Conservation (phyloP, 2,797 vertebrate genomes). For the Nyctalus aviator region DNA sequence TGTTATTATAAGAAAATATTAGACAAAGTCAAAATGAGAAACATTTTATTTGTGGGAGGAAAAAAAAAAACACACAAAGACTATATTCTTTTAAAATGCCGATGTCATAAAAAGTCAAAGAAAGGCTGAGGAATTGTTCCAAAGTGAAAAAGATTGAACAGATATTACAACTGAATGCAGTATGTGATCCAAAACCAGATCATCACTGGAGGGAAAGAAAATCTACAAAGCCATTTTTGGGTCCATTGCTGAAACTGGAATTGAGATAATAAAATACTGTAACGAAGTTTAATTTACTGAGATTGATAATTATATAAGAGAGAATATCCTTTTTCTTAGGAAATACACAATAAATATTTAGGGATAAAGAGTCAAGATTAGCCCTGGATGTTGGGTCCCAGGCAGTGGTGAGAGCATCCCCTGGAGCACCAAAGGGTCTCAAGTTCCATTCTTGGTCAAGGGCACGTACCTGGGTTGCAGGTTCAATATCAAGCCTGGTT, state of each 20-base stretch:
- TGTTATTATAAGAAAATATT: background rate
- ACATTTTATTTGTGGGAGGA: background rate
- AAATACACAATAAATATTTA: background rate
- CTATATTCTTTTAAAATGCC: constrained; percentile 51
- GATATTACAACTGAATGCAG: background rate
- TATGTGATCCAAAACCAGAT: constrained; percentile 4
- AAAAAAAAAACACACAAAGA: background rate
- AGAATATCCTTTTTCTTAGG: background rate
- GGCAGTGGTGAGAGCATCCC: background rate
- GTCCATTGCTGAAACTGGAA: background rate
- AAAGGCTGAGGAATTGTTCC: background rate
- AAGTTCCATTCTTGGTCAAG: background rate
- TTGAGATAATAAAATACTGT: background rate
- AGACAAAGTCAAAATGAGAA: constrained; percentile 21
- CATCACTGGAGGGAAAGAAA: background rate
- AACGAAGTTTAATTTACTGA: background rate
- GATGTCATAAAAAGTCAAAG: background rate
- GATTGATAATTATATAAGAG: background rate
- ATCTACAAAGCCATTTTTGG: background rate
- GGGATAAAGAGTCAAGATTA: background rate
- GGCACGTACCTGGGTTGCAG: too few species aligned
- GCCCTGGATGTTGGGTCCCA: too few species aligned
- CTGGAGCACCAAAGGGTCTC: background rate
- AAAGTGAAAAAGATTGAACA: constrained; percentile 17
- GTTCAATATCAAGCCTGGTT: background rate